A percentile compares a stretch with the other conserved stretches of the same genome.
Conservation (phyloP, 2,113 vertebrate species). For the Hippocampus mohnikei region DNA sequence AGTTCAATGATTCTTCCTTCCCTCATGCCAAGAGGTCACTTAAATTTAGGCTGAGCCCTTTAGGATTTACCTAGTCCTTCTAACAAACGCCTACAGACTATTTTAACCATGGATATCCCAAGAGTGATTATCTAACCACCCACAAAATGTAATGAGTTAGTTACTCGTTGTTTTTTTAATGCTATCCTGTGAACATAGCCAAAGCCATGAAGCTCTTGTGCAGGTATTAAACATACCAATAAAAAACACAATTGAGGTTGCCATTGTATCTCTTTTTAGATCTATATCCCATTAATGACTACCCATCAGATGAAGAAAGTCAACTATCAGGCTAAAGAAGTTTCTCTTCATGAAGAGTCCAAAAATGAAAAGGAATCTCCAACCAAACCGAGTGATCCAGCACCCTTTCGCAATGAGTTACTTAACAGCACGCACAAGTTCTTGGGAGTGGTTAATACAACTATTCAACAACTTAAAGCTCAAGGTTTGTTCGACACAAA, state of each 20-base stretch:
- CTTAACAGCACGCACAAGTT: constrained; percentile 77
- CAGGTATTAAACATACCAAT: not conserved
- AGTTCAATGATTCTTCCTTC: not conserved
- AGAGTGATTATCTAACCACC: no score
- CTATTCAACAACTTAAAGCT: constrained; percentile 72
- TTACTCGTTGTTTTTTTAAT: no score
- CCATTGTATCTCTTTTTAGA: constrained; percentile 51
- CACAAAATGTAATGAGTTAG: not conserved
- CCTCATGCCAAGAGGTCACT: not conserved
- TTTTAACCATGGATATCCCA: no score
- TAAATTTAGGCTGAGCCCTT: no score
- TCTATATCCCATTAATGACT: constrained; percentile 71
- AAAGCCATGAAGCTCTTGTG: not conserved
- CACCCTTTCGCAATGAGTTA: constrained; percentile 68
- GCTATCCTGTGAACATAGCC: no score
- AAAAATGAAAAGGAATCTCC: not conserved
- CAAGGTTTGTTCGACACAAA: constrained; percentile 64
- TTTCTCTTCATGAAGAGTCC: constrained; percentile 4
- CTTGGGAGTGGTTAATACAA: constrained; percentile 63
- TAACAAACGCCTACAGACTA: no score
- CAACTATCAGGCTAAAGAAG: constrained; percentile 4
- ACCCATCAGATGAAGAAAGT: constrained; percentile 62
- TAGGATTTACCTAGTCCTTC: no score
- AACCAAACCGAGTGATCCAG: constrained; percentile 40
- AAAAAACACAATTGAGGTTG: not conserved